Evolutionary conservation across 2,113 vertebrate species (phyloP), one percentile per base, ranked within the genome.

Genomic region (Panthera tigris): DNA sequence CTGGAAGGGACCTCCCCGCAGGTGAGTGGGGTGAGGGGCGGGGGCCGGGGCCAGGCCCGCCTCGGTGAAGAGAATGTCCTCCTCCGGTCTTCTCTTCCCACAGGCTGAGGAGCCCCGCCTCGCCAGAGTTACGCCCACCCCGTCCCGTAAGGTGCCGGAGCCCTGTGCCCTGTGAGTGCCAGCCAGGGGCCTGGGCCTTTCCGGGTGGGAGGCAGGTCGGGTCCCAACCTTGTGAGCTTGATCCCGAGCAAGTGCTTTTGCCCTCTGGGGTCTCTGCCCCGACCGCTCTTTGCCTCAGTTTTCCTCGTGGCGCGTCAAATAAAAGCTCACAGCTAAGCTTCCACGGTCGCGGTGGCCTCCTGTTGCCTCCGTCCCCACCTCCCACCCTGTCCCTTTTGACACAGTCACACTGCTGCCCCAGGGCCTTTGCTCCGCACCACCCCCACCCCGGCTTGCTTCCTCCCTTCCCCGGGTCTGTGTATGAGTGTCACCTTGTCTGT

Each of bases 41-140:
- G 48, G 57, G 11, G 69, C 29, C 23, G 57, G 11, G 69, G 29
- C n/a, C 7, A 5, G 61, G 9, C 6, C 61, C 73, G 23, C n/a
- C 63, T 6, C 0, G 11, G 3, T 0, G 0, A 7, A 33, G n/a
- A 7, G 52, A 41, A 16, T 33, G 6, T 39, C 7, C 36, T 4
- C 52, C n/a, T 19, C 41, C 13, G 23, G 1, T 41, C 41, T 57
- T 31, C 50, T 80, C 57, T 89, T 39, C 39, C 55, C 36, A 21
- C 98, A 99, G 99, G 99, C 95, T 94, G 98, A 97, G 94, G 99
- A 98, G 11, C 99, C 97, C 71, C 99, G 98, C 14, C 99, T 99
- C 7, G 99, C 99, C 45, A 98, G 99, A 29, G 98, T 99, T 16
- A 98, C 98, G 19, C 99, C 99, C 0, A 99, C 99, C 0, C 99